Conservation (phyloP, 2,113 vertebrate genomes). For the Megaptera novaeangliae region DNA sequence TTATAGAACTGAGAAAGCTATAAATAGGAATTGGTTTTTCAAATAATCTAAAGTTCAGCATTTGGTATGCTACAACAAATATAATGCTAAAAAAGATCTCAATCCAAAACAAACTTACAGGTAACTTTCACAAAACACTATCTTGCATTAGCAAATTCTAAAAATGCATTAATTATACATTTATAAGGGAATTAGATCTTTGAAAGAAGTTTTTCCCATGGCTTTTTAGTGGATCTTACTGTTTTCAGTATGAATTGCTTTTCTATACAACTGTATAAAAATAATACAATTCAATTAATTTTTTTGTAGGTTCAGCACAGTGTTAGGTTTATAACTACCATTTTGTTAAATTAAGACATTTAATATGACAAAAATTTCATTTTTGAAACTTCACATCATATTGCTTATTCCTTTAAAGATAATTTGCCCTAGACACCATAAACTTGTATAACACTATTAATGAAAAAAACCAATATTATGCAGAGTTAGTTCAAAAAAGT, state of each 20-base stretch:
- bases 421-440: neutral
- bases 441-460: neutral
- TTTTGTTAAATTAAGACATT: neutral
- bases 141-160: neutral
- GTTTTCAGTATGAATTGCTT: neutral
- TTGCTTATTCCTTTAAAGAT: neutral
- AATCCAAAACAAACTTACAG: neutral
- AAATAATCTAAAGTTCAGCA: neutral
- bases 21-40: neutral
- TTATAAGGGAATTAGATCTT: neutral
- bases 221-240: neutral
- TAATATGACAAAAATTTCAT: neutral
- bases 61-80: neutral
- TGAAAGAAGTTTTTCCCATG: neutral
- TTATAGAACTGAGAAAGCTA: neutral
- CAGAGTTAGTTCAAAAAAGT: neutral
- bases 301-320: neutral
- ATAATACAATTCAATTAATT: neutral
- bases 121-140: neutral
- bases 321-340: neutral
- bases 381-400: neutral
- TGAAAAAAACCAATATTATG: neutral
- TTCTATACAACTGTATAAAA: neutral
- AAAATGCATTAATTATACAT: neutral
- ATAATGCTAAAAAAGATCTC: neutral